Base-by-base conservation (phyloP, 2,888 invertebrate genomes). In the Dolichomitus sp. region DNA sequence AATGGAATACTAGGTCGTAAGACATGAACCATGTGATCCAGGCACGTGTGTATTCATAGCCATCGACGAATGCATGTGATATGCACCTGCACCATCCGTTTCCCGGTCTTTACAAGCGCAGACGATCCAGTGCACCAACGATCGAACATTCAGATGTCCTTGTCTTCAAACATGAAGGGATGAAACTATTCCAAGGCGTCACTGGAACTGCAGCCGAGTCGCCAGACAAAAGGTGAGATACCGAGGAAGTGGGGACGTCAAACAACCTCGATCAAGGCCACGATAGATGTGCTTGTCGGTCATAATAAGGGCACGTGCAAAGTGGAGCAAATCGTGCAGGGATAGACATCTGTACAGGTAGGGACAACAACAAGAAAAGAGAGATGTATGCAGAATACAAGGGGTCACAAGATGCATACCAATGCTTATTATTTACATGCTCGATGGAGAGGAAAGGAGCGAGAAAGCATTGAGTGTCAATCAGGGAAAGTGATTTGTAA, bases 401-500 rank as follows among this genome's bases (percentile, higher is more conserved):
- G 30, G 54, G 54, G 23, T 42, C 27, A 61, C 48, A 33, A 59
- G 80, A 63, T 81, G 75, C 77, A 80, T 76, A 45, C 33, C 57
- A 7, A 42, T 45, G 40, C 72, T 78, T 63, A 74, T 84, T 83
- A 69, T 84, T 76, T 76, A 81, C 45, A 81, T 74, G 85, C 80
- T 54, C 84, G 87, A 87, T 90, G 87, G 17, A 6, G 65, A 65
- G 42, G 68, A 75, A 70, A 79, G 12, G 48, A 74, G 72, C 33
- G 50, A 57, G 85, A 85, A 76, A 63, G 91, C 87, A 93, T 93
- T 91, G 91, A 92, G 88, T 91, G 93, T 93, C 93, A 92, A 93
- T 93, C 93, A 92, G 92, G 87, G 91, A 92, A 91, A 92, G 90
- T 93, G 93, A 93, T 93, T 93, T 92, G 89, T 91, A 92, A 90